Percentiles rank a stretch among this genome's conserved stretches.
These are phyloP conservation scores for Napeogenes inachia DNA, from an alignment of 2,888 invertebrate genomes.

Conservation along the genomic window DNA sequence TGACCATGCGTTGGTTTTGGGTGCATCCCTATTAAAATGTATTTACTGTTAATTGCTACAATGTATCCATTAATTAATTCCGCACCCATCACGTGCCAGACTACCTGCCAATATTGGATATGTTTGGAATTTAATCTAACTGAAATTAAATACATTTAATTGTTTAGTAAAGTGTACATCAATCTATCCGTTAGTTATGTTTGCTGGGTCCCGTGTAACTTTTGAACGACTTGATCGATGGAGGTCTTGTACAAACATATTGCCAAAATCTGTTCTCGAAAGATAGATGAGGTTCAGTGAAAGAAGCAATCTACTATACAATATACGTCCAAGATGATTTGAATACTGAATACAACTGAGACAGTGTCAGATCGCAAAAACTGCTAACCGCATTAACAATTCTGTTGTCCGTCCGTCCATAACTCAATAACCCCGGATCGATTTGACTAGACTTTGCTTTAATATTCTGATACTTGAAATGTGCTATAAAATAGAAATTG, in stretches of 20 bases:
- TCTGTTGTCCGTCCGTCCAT: conserved; percentile 24
- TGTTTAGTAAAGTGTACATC: too few relatives aligned
- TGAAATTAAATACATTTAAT: too few relatives aligned
- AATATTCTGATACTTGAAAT: conserved; percentile 8
- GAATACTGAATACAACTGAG: conserved; percentile 1
- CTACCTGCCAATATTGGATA: neutral
- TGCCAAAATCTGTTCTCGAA: too few relatives aligned
- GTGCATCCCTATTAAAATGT: conserved; percentile 18
- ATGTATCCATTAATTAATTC: conserved; percentile 8
- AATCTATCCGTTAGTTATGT: too few relatives aligned
- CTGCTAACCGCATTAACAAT: conserved; percentile 25
- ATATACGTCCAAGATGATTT: neutral
- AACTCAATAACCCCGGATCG: conserved; percentile 29
- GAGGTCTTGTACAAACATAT: too few relatives aligned
- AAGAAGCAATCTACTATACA: neutral
- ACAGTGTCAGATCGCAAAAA: conserved; percentile 19
- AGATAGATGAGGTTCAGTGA: too few relatives aligned
- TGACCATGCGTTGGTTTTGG: conserved; percentile 14
- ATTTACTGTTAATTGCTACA: conserved; percentile 14
- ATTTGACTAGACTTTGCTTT: conserved; percentile 27
- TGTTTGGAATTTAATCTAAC: too few relatives aligned
- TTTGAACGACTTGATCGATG: too few relatives aligned
- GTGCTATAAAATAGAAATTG: neutral
- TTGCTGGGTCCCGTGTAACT: too few relatives aligned
- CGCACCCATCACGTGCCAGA: neutral